A percentile compares a stretch with the other conserved stretches of the same genome.
phyloP scores from a whole-genome alignment of 2,888 invertebrate species.

The Brenthis daphne region DNA sequence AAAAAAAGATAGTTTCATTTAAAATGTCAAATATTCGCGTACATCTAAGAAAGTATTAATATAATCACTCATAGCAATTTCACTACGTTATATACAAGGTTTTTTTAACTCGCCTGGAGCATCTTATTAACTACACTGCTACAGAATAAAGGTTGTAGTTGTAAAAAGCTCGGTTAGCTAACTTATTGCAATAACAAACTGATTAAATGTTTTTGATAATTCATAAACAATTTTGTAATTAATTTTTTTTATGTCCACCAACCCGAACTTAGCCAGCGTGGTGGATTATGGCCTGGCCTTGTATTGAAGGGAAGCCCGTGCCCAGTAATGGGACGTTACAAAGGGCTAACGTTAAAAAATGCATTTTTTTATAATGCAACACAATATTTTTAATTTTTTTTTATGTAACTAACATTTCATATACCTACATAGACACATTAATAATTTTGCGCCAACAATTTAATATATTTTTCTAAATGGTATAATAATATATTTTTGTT shows the following conservation, averaged over 20 bases:
- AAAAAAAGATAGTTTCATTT: too few relatives aligned
- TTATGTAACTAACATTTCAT: not conserved
- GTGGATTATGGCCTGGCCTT: too few relatives aligned
- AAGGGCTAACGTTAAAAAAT: too few relatives aligned
- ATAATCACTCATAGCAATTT: constrained; percentile 28
- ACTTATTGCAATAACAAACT: constrained; percentile 16
- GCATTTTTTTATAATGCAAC: not conserved
- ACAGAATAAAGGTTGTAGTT: constrained; percentile 16
- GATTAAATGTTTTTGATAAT: constrained; percentile 30
- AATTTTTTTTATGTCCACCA: not conserved
- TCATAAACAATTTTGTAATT: not conserved
- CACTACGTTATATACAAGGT: constrained; percentile 33
- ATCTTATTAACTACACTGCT: constrained; percentile 36
- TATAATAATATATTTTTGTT: not conserved
- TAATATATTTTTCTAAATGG: not conserved
- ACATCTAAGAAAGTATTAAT: too few relatives aligned
- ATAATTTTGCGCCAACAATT: not conserved
- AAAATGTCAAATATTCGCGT: too few relatives aligned
- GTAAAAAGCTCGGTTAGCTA: constrained; percentile 1
- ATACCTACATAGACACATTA: not conserved
- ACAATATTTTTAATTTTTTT: not conserved
- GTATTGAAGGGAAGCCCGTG: too few relatives aligned
- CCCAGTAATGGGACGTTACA: too few relatives aligned
- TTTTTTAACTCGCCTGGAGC: constrained; percentile 69
- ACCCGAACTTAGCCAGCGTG: too few relatives aligned